Evolutionary conservation across 1,140 invertebrate species (phyloP).

Genomic region (Drosophila watanabei): DNA sequence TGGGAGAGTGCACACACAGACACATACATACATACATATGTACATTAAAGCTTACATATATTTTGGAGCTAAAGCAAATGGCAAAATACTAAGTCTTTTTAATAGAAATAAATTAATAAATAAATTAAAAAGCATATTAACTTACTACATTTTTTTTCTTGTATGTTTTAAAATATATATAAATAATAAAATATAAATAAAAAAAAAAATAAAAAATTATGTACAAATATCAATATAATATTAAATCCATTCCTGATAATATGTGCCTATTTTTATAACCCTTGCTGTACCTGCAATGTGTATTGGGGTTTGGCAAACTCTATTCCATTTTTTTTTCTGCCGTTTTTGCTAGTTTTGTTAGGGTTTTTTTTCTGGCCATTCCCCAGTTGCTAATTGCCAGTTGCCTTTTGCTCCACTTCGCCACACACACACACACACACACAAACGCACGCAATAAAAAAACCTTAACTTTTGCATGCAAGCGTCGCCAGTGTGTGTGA

Average conservation of each 20-base stretch:
- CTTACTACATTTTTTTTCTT: background rate
- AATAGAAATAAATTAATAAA: background rate
- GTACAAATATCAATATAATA: background rate
- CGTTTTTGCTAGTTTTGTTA: constrained; percentile 31
- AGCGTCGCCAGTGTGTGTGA: constrained; percentile 23
- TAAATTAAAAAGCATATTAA: background rate
- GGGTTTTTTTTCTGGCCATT: constrained; percentile 32
- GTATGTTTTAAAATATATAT: background rate
- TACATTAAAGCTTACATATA: constrained; percentile 20
- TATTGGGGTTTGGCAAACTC: constrained; percentile 48
- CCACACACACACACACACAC: constrained; percentile 21
- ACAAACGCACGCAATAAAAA: constrained; percentile 26
- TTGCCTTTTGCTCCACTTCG: constrained; percentile 64
- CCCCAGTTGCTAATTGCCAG: constrained; percentile 59
- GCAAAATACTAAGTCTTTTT: background rate
- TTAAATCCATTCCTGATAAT: background rate
- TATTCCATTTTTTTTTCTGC: constrained; percentile 26
- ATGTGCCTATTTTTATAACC: background rate
- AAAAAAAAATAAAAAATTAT: no score
- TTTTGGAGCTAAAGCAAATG: background rate
- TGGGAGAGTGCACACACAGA: constrained; percentile 3
- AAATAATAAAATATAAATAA: background rate
- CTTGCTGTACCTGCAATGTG: constrained; percentile 22
- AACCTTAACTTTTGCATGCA: constrained; percentile 63
- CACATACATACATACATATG: background rate